These are phyloP conservation scores for Grantiella picta DNA, from an alignment of 2,113 vertebrate species.

Conservation along the genomic window DNA sequence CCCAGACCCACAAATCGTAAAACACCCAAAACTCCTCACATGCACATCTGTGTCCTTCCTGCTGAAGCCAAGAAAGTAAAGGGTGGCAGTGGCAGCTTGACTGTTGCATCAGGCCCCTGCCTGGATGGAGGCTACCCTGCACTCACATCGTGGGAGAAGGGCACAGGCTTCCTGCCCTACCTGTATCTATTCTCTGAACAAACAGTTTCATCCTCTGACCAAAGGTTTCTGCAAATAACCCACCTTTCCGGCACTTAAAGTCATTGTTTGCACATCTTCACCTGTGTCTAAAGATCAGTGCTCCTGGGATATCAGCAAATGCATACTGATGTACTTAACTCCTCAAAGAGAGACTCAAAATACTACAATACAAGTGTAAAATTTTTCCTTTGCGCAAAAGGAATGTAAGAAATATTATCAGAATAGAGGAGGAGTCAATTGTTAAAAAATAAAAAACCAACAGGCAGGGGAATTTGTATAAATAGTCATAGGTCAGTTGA, in stretches of 20 bases:
- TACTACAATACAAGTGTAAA: not conserved
- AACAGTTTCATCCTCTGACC: not conserved
- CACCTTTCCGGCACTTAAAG: not conserved
- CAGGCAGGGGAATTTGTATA: not conserved
- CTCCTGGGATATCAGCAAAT: not conserved
- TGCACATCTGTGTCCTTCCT: not conserved
- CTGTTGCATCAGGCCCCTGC: not conserved
- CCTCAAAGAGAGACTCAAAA: not conserved
- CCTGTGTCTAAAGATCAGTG: rapidly evolving
- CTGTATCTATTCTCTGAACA: not conserved
- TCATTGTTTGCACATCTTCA: not conserved
- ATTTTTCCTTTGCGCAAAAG: not conserved
- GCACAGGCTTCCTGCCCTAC: not conserved
- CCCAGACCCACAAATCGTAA: not conserved
- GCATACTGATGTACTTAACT: not conserved
- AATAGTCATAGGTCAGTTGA: conserved; percentile 43
- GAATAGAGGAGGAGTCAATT: not conserved
- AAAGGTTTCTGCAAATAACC: not conserved
- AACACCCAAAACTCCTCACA: not conserved
- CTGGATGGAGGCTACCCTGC: not conserved
- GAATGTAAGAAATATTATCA: not conserved
- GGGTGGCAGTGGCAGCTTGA: not conserved
- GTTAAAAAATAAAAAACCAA: not conserved
- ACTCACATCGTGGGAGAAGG: rapidly evolving
- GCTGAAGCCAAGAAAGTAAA: not conserved